Evolutionary conservation across 2,797 vertebrate genomes (phyloP), one percentile per base, ranked within the genome.

Genomic region (Hybognathus amarus): DNA sequence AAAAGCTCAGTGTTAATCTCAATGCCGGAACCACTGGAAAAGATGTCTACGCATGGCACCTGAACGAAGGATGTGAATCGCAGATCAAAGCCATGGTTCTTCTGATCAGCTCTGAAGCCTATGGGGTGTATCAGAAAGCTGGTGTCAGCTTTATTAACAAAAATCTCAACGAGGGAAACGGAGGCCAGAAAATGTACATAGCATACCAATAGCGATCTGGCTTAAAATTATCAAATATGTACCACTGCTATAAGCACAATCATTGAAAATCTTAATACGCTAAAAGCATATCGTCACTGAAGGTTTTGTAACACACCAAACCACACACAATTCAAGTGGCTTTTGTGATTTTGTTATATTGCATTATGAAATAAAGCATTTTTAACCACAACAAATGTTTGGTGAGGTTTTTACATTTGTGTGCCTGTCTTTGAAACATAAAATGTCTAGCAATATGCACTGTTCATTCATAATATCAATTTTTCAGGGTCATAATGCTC

Each of bases 121-220:
- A 6, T 22, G 9, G 0, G 0, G 13, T 24, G 30, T 85, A 81
- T 24, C 27, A 76, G 30, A 85, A 81, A 74, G 78, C 63, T 30
- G 83, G 78, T 1, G 4, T 81, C 22, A 38, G 8, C 50, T 63
- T 85, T 36, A 3, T 85, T 1, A 30, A 81, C 2, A 81, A 85
- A 40, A 77, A 77, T 71, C 47, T 85, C 2, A 85, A 81, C 17
- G 71, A 75, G 8, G 78, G 79, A 64, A 85, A 36, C 79, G 38
- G 38, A 4, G 77, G 83, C 36, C 0, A 0, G 2, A 0, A 59
- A 36, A 85, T 85, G 42, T 47, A 67, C 10, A 1, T 74, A 8
- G 77, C 77, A 0, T 84, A 80, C 56, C 24, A 61, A 6, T 50
- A 73, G 27, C 3, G 27, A 27, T 20, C 24, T 24, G 33, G 18